A percentile compares a stretch with the other conserved stretches of the same genome.
Conservation (phyloP, 2,888 invertebrate species). For the Celastrina argiolus region DNA sequence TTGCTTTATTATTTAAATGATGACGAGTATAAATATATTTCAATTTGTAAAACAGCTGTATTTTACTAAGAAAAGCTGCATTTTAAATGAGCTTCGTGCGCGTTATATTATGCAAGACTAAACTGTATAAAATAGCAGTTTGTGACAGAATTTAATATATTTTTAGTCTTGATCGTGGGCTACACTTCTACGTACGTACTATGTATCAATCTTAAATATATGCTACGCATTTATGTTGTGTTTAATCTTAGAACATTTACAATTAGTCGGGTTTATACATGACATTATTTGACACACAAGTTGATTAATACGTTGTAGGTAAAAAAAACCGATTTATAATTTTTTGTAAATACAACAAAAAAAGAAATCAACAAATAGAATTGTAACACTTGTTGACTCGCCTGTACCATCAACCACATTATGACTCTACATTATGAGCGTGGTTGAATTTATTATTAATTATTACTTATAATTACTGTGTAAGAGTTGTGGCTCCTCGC, state of each 20-base stretch:
- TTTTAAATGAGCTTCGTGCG: neutral
- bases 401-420: neutral
- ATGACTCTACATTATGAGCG: constrained; percentile 9
- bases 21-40: neutral
- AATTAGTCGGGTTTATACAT: too few species aligned
- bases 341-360: neutral
- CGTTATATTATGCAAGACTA: neutral
- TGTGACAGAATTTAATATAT: neutral
- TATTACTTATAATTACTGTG: constrained; percentile 13
- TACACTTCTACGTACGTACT: too few species aligned
- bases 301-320: too few species aligned
- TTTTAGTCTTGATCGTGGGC: neutral
- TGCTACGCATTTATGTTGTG: too few species aligned
- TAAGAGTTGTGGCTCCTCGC: neutral
- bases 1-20: neutral
- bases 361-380: neutral
- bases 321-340: too few species aligned
- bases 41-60: neutral
- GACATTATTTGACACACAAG: too few species aligned
- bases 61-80: neutral
- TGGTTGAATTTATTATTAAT: constrained; percentile 22
- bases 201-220: too few species aligned
- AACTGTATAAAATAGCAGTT: neutral
- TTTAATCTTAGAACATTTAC: too few species aligned
- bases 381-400: neutral